phyloP scores from a whole-genome alignment of 2,888 invertebrate species.

The Euproctis similis region DNA sequence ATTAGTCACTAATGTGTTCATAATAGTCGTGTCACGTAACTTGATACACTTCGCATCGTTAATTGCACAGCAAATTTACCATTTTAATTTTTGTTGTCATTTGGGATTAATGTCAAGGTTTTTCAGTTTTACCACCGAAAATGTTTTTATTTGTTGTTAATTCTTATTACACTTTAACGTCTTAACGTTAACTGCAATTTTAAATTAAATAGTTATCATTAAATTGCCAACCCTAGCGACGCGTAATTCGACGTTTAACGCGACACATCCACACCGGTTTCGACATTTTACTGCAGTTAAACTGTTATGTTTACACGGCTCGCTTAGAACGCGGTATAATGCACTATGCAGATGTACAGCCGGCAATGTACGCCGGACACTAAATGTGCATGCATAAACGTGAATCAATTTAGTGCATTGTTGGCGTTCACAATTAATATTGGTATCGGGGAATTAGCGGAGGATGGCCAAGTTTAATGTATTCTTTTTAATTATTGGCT shows the following conservation, averaged over 20 bases:
- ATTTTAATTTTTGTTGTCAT: background rate
- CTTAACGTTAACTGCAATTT: too few species aligned
- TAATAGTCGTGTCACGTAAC: too few species aligned
- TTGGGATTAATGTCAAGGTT: background rate
- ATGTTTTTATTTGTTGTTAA: too few species aligned
- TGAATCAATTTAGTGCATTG: constrained; percentile 13
- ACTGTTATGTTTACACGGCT: constrained; percentile 51
- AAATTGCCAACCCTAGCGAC: constrained; percentile 17
- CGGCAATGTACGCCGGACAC: constrained; percentile 29
- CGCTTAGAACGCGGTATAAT: constrained; percentile 34
- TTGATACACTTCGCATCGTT: too few species aligned
- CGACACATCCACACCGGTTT: constrained; percentile 17
- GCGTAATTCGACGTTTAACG: constrained; percentile 11
- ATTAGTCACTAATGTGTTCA: too few species aligned
- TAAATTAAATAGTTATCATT: background rate
- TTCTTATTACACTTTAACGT: background rate
- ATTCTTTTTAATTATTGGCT: too few species aligned
- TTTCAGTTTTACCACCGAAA: background rate
- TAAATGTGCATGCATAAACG: constrained; percentile 10
- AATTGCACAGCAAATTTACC: too few species aligned
- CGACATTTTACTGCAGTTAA: constrained; percentile 39
- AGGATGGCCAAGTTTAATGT: too few species aligned
- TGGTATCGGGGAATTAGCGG: constrained; percentile 9
- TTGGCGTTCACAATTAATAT: constrained; percentile 20
- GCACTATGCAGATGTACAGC: constrained; percentile 25